Evolutionary conservation across 2,113 vertebrate species (phyloP).

Genomic region (Maccullochella peelii): DNA sequence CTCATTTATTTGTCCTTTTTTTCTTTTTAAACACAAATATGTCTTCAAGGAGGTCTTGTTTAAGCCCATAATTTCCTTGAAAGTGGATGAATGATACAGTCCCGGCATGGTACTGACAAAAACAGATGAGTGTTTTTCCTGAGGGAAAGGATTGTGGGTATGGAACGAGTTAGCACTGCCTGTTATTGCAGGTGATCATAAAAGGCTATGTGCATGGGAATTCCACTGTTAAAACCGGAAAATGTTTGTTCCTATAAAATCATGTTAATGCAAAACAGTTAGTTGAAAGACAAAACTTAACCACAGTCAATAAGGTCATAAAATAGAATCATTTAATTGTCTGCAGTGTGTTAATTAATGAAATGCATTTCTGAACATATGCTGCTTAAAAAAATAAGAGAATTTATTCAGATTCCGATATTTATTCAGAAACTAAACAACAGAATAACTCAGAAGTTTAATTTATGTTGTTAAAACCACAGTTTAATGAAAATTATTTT

Average conservation of each 20-base stretch:
- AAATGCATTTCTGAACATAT: slow-evolving; percentile 19
- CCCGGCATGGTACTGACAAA: slow-evolving; percentile 75
- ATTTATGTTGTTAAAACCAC: neutral
- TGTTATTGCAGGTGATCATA: slow-evolving; percentile 84
- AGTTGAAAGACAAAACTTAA: slow-evolving; percentile 47
- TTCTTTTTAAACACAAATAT: slow-evolving; percentile 58
- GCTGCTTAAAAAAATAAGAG: slow-evolving; percentile 18
- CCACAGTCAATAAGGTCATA: slow-evolving; percentile 45
- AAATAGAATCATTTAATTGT: slow-evolving; percentile 47
- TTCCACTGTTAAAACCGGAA: slow-evolving; percentile 71
- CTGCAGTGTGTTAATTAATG: slow-evolving; percentile 39
- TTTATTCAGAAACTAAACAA: neutral
- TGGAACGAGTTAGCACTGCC: slow-evolving; percentile 79
- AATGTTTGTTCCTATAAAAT: slow-evolving; percentile 75
- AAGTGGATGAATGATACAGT: slow-evolving; percentile 75
- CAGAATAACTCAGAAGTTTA: neutral
- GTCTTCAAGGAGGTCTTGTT: slow-evolving; percentile 77
- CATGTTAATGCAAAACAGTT: slow-evolving; percentile 73
- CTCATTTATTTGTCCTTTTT: slow-evolving; percentile 23
- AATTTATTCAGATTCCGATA: neutral
- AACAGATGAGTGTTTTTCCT: slow-evolving; percentile 81
- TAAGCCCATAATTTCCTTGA: slow-evolving; percentile 76
- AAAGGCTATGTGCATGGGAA: slow-evolving; percentile 76
- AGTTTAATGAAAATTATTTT: neutral
- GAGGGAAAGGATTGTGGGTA: slow-evolving; percentile 72